phyloP scores from a whole-genome alignment of 2,113 vertebrate species.

The Notarius lentiginosus region DNA sequence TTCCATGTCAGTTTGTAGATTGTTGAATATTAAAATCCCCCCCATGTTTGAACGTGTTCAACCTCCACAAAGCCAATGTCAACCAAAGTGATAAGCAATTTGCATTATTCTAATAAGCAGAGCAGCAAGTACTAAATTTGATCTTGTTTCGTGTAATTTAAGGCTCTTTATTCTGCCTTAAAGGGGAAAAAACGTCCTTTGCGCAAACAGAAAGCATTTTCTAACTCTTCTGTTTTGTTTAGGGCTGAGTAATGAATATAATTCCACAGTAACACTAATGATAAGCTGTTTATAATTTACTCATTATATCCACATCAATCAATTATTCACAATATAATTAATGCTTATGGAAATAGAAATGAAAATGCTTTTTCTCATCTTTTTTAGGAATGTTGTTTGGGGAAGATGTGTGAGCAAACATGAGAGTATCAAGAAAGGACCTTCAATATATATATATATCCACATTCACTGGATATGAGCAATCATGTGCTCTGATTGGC shows the following conservation, averaged over 20 bases:
- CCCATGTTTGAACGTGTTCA: background rate
- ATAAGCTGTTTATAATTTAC: background rate
- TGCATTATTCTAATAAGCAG: conserved; percentile 25
- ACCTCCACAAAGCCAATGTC: background rate
- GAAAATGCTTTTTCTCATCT: background rate
- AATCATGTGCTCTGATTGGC: too few species aligned
- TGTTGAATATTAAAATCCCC: conserved; percentile 12
- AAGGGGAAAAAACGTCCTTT: background rate
- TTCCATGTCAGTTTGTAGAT: background rate
- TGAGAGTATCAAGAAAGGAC: background rate
- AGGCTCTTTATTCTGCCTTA: conserved; percentile 8
- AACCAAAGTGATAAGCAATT: conserved; percentile 4
- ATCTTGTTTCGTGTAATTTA: background rate
- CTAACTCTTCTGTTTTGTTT: background rate
- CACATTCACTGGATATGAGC: too few species aligned
- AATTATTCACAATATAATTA: background rate
- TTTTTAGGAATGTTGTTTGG: background rate
- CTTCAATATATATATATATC: background rate
- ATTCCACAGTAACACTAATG: background rate
- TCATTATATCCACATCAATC: too few species aligned
- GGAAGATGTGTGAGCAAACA: background rate
- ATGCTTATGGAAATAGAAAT: background rate
- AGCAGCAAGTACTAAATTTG: background rate
- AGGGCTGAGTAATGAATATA: background rate
- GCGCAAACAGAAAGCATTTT: background rate